These are phyloP conservation scores for Papilio polyxenes DNA, from an alignment of 1,140 invertebrate species.

Conservation along the genomic window DNA sequence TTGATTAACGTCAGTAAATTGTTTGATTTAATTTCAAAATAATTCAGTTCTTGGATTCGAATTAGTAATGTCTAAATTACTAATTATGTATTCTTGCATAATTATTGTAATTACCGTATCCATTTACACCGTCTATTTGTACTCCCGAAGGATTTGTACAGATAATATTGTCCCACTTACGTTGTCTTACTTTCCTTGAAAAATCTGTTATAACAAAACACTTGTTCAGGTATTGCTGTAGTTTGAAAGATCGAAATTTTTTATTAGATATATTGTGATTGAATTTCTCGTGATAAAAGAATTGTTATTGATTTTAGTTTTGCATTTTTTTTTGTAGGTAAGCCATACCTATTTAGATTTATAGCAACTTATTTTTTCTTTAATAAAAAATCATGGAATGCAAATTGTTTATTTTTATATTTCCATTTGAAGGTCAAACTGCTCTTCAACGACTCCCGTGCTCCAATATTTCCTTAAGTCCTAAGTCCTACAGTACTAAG, in stretches of 20 bases:
- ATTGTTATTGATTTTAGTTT: constrained; percentile 2
- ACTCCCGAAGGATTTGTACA: not conserved
- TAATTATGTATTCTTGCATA: no score
- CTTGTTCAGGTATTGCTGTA: not conserved
- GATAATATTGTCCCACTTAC: not conserved
- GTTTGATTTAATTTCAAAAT: no score
- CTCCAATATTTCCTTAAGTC: no score
- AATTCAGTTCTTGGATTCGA: not conserved
- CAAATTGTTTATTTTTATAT: not conserved
- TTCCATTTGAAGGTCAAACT: not conserved
- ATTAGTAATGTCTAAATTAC: not conserved
- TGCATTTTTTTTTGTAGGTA: constrained; percentile 3
- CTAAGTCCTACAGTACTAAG: no score
- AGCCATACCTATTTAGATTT: constrained; percentile 14
- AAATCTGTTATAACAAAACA: not conserved
- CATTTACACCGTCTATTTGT: not conserved
- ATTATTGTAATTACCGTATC: not conserved
- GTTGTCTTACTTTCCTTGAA: not conserved
- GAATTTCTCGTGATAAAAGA: not conserved
- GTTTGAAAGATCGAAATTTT: not conserved
- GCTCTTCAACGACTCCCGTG: not conserved
- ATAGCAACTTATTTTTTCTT: constrained; percentile 17
- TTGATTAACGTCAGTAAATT: not conserved
- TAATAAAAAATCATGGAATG: not conserved
- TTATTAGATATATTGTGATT: constrained; percentile 2